phyloP scores from a whole-genome alignment of 35 echinoderm and acorn worm species.

The Chiridota heheva region DNA sequence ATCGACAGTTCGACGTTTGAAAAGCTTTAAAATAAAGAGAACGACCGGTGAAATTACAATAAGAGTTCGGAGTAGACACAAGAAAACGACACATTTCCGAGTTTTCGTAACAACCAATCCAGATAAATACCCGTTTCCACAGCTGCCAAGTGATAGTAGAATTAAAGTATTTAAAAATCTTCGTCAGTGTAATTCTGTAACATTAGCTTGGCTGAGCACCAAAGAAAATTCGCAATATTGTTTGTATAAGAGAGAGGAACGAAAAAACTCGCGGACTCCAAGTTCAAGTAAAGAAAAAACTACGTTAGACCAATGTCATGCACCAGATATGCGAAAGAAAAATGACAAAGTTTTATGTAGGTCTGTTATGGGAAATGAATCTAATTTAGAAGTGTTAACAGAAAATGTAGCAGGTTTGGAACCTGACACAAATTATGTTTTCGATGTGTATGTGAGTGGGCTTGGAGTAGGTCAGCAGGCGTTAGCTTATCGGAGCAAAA shows the following conservation, averaged over 20 bases:
- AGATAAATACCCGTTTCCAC: constrained; percentile 87
- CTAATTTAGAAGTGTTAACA: constrained; percentile 68
- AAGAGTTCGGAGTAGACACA: constrained; percentile 58
- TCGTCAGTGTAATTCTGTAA: constrained; percentile 86
- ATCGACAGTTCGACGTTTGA: constrained; percentile 57
- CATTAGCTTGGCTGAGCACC: constrained; percentile 87
- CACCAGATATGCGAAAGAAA: constrained; percentile 87
- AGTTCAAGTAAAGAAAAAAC: constrained; percentile 21
- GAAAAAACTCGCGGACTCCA: constrained; percentile 22
- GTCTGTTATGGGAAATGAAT: constrained; percentile 50
- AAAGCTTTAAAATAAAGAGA: constrained; percentile 74
- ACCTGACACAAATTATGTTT: constrained; percentile 79
- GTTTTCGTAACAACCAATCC: constrained; percentile 87
- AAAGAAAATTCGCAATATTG: constrained; percentile 93
- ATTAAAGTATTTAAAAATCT: constrained; percentile 90
- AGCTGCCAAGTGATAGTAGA: constrained; percentile 66
- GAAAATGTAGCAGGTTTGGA: constrained; percentile 65
- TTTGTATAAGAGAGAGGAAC: constrained; percentile 86
- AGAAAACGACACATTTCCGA: constrained; percentile 59
- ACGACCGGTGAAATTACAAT: constrained; percentile 61
- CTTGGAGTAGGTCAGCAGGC: constrained; percentile 71
- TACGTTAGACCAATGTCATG: constrained; percentile 63
- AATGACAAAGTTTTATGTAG: constrained; percentile 89
- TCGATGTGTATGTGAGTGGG: constrained; percentile 94
- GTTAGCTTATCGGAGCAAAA: constrained; percentile 82